Conservation (phyloP, 2,888 invertebrate species). For the Callyntrura guangdongensis region DNA sequence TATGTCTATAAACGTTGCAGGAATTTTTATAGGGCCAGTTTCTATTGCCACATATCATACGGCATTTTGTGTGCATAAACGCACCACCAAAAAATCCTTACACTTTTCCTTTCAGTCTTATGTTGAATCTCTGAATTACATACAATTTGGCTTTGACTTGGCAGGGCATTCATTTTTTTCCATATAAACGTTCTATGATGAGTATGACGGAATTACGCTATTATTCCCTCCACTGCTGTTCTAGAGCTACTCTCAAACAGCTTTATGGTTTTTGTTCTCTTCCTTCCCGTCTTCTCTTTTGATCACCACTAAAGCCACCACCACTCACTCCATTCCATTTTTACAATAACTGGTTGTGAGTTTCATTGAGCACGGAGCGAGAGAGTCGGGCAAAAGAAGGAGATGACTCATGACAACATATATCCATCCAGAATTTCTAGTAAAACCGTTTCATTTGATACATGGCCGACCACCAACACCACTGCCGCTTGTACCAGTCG, state of each 20-base stretch:
- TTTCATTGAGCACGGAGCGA: slow-evolving; percentile 64
- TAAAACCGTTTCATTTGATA: slow-evolving; percentile 52
- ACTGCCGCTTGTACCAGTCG: slow-evolving; percentile 15
- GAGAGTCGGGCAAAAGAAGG: slow-evolving; percentile 21
- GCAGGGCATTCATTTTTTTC: slow-evolving; percentile 20
- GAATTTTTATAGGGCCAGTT: not conserved
- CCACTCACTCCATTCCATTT: slow-evolving; percentile 38
- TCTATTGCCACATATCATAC: not conserved
- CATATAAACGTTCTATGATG: slow-evolving; percentile 44
- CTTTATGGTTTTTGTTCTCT: slow-evolving; percentile 44
- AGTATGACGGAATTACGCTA: slow-evolving; percentile 48
- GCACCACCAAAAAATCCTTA: slow-evolving; percentile 16
- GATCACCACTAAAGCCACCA: slow-evolving; percentile 16
- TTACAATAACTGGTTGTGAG: slow-evolving; percentile 45
- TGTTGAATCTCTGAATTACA: slow-evolving; percentile 12
- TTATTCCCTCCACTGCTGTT: slow-evolving; percentile 33
- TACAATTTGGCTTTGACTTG: slow-evolving; percentile 27
- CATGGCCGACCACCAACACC: slow-evolving; percentile 60
- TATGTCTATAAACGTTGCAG: not conserved
- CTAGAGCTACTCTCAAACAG: slow-evolving; percentile 35
- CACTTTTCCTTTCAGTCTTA: slow-evolving; percentile 60
- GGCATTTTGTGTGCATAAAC: not conserved
- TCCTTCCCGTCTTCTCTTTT: slow-evolving; percentile 36
- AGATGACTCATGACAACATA: slow-evolving; percentile 73
- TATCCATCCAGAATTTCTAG: slow-evolving; percentile 59